These are phyloP conservation scores for Sebastes kiyomatsui DNA, from an alignment of 2,797 vertebrate genomes.

Conservation along the genomic window DNA sequence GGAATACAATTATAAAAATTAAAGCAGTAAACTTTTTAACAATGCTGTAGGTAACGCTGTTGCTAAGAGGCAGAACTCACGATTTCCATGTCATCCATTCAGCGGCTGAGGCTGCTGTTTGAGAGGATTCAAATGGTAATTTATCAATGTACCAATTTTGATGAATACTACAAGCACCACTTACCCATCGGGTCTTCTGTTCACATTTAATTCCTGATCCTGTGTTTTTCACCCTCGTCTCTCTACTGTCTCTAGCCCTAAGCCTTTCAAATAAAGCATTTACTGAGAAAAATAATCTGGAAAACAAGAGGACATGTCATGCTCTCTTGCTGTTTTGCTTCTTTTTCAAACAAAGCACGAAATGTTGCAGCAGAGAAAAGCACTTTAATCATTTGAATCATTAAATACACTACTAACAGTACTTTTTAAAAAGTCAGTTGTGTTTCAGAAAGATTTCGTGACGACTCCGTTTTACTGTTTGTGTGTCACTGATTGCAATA, in stretches of 20 bases:
- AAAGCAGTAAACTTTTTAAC: not conserved
- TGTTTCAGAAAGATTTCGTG: not conserved
- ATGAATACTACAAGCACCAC: not conserved
- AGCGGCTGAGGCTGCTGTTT: not conserved
- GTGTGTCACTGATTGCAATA: not conserved
- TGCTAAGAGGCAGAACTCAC: not conserved
- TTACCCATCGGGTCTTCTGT: not conserved
- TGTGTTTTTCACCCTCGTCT: not conserved
- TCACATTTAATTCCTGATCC: conserved; percentile 8
- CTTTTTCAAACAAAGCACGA: conserved; percentile 17
- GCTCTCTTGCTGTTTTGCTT: conserved; percentile 1
- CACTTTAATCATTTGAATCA: not conserved
- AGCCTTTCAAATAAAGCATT: conserved; percentile 14
- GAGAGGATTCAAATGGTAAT: conserved; percentile 1
- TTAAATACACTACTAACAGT: not conserved
- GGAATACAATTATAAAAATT: not conserved
- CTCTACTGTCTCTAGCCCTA: not conserved
- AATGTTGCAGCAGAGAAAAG: conserved; percentile 4
- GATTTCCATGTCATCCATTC: not conserved
- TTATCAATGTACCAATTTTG: not conserved
- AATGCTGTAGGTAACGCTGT: not conserved
- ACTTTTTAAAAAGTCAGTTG: not conserved
- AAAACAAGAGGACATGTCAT: conserved; percentile 15
- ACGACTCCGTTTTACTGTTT: not conserved
- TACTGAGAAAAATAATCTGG: conserved; percentile 14